Evolutionary conservation across 1,140 invertebrate species (phyloP).

Genomic region (Oscheius sp.): DNA sequence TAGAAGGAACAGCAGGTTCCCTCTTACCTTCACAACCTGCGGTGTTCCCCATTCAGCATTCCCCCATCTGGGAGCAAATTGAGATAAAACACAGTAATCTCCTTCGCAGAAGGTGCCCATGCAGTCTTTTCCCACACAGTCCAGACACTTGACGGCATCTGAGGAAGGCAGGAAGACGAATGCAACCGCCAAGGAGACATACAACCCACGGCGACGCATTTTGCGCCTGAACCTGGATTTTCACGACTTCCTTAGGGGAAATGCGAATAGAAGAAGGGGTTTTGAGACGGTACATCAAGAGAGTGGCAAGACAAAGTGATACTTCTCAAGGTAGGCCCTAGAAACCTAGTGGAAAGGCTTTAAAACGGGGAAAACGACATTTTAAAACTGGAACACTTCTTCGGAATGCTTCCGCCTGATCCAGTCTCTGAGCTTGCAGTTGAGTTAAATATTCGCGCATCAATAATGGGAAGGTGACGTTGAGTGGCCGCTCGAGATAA

Average conservation of each 20-base stretch:
- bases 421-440: too few species aligned
- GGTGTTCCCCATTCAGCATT: slow-evolving; percentile 49
- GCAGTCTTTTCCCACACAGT: slow-evolving; percentile 56
- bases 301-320: not conserved
- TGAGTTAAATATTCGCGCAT: slow-evolving; percentile 3
- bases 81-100: slow-evolving; percentile 54
- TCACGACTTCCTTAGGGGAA: too few species aligned
- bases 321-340: not conserved
- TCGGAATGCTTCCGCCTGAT: too few species aligned
- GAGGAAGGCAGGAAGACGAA: not conserved
- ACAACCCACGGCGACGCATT: not conserved
- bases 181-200: not conserved
- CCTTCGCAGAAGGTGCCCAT: slow-evolving; percentile 55
- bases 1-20: not conserved
- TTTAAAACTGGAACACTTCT: too few species aligned
- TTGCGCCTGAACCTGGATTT: slow-evolving; percentile 4
- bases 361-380: too few species aligned
- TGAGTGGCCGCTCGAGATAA: slow-evolving; percentile 11
- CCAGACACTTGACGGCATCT: slow-evolving; percentile 50
- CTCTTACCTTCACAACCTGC: slow-evolving; percentile 47
- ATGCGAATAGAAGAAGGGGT: not conserved
- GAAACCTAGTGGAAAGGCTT: too few species aligned
- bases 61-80: slow-evolving; percentile 57
- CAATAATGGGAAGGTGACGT: slow-evolving; percentile 12
- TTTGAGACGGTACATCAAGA: not conserved